Evolutionary conservation across 2,797 vertebrate species (phyloP).

Genomic region (Siniperca obscura): DNA sequence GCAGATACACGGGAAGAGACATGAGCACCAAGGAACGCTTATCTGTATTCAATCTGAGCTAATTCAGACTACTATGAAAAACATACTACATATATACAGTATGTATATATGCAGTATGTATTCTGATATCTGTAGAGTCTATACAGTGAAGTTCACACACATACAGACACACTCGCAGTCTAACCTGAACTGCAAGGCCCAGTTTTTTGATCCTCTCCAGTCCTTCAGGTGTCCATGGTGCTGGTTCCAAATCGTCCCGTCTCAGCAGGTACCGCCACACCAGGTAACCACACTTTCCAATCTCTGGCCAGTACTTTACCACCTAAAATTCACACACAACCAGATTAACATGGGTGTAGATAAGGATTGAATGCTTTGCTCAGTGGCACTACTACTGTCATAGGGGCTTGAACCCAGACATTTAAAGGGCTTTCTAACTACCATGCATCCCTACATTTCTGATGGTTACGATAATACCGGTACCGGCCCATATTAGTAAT

Average conservation of each 20-base stretch:
- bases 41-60: not conserved
- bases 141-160: not conserved
- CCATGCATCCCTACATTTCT: not conserved
- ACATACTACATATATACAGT: not conserved
- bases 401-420: not conserved
- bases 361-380: not conserved
- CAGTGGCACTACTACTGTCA: not conserved
- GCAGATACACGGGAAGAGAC: slow-evolving; percentile 13
- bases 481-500: not conserved
- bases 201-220: slow-evolving; percentile 94
- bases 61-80: no score
- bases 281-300: slow-evolving; percentile 97
- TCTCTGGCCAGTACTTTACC: slow-evolving; percentile 99
- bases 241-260: slow-evolving; percentile 95
- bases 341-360: not conserved
- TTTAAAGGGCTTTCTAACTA: no score
- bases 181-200: slow-evolving; percentile 94
- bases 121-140: no score
- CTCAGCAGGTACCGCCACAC: slow-evolving; percentile 98
- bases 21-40: not conserved
- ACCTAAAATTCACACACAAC: slow-evolving; percentile 82
- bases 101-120: no score
- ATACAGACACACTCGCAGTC: slow-evolving; percentile 8
- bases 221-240: slow-evolving; percentile 97
- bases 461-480: not conserved